These are phyloP conservation scores for Daphoenositta chrysoptera DNA, from an alignment of 2,113 vertebrate species.

Conservation along the genomic window DNA sequence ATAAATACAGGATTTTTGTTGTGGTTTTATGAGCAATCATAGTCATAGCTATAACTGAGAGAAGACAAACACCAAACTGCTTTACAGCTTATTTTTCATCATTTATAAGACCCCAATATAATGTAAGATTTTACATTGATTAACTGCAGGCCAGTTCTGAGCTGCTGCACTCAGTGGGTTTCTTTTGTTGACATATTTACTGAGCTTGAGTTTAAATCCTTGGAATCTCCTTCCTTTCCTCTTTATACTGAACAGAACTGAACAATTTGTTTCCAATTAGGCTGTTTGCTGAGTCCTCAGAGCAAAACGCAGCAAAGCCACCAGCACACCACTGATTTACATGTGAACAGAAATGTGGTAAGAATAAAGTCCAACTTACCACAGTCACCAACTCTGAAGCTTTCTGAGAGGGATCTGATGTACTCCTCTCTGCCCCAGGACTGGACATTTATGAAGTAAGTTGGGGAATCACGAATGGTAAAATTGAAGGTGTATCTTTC, in stretches of 20 bases:
- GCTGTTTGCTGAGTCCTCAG: slow-evolving; percentile 7
- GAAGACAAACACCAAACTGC: background rate
- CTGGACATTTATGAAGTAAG: slow-evolving; percentile 83
- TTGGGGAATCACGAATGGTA: slow-evolving; percentile 87
- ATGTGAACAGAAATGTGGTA: background rate
- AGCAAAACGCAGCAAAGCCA: slow-evolving; percentile 8
- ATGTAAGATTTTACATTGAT: background rate
- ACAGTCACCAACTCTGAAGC: slow-evolving; percentile 87
- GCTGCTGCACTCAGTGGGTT: background rate
- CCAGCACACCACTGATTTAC: background rate
- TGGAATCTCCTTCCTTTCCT: background rate
- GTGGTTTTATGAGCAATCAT: background rate
- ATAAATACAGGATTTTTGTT: background rate
- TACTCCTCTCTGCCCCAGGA: slow-evolving; percentile 88
- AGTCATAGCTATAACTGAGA: background rate
- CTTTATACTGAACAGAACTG: background rate
- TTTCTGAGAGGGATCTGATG: slow-evolving; percentile 78
- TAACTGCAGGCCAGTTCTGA: background rate
- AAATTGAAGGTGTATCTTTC: slow-evolving; percentile 90
- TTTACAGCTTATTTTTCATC: background rate
- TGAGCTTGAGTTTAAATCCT: background rate
- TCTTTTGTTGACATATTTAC: slow-evolving; percentile 36
- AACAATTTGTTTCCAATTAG: slow-evolving; percentile 34
- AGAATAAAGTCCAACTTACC: slow-evolving; percentile 74
- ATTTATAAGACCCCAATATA: background rate